Evolutionary conservation across 2,113 vertebrate species (phyloP).

Genomic region (Candoia aspera): DNA sequence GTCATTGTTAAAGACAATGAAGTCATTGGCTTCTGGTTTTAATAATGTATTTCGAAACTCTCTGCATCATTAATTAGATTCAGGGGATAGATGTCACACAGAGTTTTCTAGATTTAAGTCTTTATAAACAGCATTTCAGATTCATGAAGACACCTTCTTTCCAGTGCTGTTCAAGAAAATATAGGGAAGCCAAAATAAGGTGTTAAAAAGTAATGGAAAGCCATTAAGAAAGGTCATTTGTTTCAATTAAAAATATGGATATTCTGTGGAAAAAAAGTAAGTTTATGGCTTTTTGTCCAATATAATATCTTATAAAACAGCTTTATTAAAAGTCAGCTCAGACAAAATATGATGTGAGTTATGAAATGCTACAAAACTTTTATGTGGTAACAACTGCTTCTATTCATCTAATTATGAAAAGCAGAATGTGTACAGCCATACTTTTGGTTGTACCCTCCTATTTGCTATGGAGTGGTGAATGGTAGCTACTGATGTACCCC

Average conservation of each 20-base stretch:
- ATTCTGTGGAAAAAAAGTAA: background rate
- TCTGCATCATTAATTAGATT: constrained; percentile 78
- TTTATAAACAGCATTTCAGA: constrained; percentile 65
- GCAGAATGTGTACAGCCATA: background rate
- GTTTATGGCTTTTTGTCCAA: background rate
- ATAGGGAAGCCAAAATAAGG: background rate
- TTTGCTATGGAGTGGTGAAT: background rate
- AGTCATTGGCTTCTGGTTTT: constrained; percentile 82
- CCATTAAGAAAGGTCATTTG: constrained; percentile 48
- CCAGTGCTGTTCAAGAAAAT: constrained; percentile 54
- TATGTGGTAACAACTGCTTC: background rate
- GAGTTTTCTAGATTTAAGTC: constrained; percentile 67
- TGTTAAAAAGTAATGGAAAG: constrained; percentile 42
- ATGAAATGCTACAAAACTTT: background rate
- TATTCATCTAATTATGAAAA: background rate
- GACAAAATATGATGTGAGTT: background rate
- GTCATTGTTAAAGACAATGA: constrained; percentile 78
- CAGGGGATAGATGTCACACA: constrained; percentile 74
- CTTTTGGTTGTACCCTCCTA: background rate
- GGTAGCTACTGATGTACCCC: background rate
- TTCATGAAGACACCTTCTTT: constrained; percentile 64
- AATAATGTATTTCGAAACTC: constrained; percentile 78
- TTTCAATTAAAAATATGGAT: constrained; percentile 18
- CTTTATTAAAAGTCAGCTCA: background rate
- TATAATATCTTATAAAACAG: background rate